Evolutionary conservation across 2,797 vertebrate species (phyloP).

Genomic region (Danionella dracula): DNA sequence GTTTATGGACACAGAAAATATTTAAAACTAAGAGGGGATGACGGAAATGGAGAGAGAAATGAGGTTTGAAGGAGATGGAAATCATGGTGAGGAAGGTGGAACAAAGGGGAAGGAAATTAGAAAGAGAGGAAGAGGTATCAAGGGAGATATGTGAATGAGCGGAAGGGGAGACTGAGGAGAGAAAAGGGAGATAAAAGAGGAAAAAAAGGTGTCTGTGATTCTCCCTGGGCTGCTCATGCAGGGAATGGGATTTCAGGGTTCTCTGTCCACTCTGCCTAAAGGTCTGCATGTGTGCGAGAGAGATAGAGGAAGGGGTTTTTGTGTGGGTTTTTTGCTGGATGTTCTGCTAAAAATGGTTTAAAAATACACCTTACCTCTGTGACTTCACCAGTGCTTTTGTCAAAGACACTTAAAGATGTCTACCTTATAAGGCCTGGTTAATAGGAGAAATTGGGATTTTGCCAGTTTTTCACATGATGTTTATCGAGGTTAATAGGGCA

Average conservation of each 20-base stretch:
- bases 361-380: not conserved
- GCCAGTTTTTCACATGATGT: too few relatives aligned
- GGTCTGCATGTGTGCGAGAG: not conserved
- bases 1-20: constrained; percentile 8
- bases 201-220: constrained; percentile 15
- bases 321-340: not conserved
- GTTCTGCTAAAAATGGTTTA: not conserved
- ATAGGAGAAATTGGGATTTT: too few relatives aligned
- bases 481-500: too few relatives aligned
- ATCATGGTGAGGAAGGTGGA: constrained; percentile 12
- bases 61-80: constrained; percentile 10
- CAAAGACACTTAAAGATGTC: not conserved
- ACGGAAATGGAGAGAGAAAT: constrained; percentile 27
- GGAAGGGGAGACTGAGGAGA: constrained; percentile 19
- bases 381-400: constrained; percentile 3
- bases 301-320: not conserved
- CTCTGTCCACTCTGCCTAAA: constrained; percentile 36
- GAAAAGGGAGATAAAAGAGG: constrained; percentile 24
- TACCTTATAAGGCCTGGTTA: too few relatives aligned
- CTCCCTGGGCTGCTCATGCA: constrained; percentile 34
- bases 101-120: constrained; percentile 21
- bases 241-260: constrained; percentile 41
- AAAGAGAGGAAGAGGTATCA: constrained; percentile 11
- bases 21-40: constrained; percentile 7
- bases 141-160: constrained; percentile 25